Evolutionary conservation across 2,888 invertebrate genomes (phyloP), one percentile per base, ranked within the genome.

Genomic region (Phyllotreta cruciferae): DNA sequence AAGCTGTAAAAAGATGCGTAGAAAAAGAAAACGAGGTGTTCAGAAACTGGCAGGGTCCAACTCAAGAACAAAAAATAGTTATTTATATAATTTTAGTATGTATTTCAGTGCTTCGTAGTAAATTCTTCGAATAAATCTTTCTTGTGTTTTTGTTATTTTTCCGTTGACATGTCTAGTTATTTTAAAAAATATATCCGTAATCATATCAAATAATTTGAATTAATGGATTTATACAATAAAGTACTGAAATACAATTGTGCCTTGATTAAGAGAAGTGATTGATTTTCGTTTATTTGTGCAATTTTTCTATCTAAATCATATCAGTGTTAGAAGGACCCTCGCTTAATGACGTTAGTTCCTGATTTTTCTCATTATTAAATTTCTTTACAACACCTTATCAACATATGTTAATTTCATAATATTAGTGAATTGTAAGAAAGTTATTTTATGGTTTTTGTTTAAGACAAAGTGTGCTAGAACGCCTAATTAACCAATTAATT

Each of bases 171-270:
- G 72, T 68, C 63, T 71, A 74, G 73, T 67, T 77, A 76, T 76
- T 76, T 77, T 77, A 75, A 70, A 64, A 64, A 60, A 64, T 45
- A 9, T 8, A 45, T 47, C 9, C 53, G 24, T 6, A 42, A 24
- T 50, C 60, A 60, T 55, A 60, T 49, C 49, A 55, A 38, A 44
- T 47, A 24, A 41, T 8, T 39, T 35, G 50, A 37, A 24, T 13
- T 55, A 8, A 35, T 13, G 41, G 38, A 34, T 56, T 56, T n/a
- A 8, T 45, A 50, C 53, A 62, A 68, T 66, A 65, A 72, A 76
- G 77, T 79, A 79, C 79, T 79, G 79, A 78, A 79, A 79, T 79
- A 79, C 80, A 61, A 79, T 77, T 77, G 80, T 80, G 80, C 80
- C 79, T 79, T 79, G 77, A 73, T 76, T 75, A 77, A 77, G 76